Percentiles rank a stretch among this genome's conserved stretches.
Evolutionary conservation across 2,113 vertebrate genomes (phyloP).

Genomic region (Gila orcuttii): DNA sequence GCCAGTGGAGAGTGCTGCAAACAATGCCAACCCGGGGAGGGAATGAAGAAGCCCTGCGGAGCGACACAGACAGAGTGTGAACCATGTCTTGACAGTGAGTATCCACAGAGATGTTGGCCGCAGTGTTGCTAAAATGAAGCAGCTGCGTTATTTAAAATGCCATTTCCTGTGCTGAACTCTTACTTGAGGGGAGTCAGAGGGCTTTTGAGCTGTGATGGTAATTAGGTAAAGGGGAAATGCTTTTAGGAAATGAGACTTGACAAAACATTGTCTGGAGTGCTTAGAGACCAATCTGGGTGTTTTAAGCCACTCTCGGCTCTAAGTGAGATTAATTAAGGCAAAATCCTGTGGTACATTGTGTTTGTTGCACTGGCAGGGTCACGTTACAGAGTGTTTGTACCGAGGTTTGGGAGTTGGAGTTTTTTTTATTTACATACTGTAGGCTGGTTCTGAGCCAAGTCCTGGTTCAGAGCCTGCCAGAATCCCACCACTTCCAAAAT

Average conservation of each 20-base stretch:
- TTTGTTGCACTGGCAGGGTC: neutral
- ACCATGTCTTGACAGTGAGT: constrained; percentile 95
- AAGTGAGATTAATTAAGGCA: constrained; percentile 26
- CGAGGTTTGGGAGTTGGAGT: neutral
- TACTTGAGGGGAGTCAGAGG: constrained; percentile 15
- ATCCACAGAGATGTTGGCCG: constrained; percentile 18
- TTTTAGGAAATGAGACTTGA: constrained; percentile 44
- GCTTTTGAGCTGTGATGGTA: constrained; percentile 26
- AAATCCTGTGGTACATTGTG: neutral
- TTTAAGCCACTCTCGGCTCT: neutral
- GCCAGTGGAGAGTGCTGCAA: constrained; percentile 84
- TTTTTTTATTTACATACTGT: neutral
- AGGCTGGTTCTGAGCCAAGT: neutral
- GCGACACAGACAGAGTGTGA: constrained; percentile 84
- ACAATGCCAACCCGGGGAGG: constrained; percentile 87
- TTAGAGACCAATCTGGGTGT: neutral
- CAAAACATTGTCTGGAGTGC: constrained; percentile 8
- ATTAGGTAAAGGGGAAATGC: constrained; percentile 44
- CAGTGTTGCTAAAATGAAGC: constrained; percentile 2
- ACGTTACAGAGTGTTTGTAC: neutral
- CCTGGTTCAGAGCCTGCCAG: neutral
- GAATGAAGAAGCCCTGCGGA: constrained; percentile 81
- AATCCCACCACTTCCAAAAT: neutral
- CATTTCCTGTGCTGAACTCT: constrained; percentile 37
- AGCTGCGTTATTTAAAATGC: constrained; percentile 39